Evolutionary conservation across 2,797 vertebrate genomes (phyloP), one percentile per base, ranked within the genome.

Genomic region (Melanotaenia parkinsoni): DNA sequence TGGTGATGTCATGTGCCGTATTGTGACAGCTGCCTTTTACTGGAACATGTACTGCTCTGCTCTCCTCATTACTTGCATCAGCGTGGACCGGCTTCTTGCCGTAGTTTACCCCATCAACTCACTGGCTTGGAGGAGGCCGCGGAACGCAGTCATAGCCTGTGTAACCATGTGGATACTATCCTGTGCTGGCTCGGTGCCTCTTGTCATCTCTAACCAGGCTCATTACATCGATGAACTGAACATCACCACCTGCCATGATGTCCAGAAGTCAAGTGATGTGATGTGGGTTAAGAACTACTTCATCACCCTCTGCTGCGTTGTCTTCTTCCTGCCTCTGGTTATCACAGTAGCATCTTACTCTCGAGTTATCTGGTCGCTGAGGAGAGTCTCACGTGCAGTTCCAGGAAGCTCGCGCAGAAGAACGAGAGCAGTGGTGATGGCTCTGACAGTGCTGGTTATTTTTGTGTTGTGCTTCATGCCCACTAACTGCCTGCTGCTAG

Each of bases 31-130:
- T 0, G 94, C 94, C 0, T 98, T 97, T 67, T 97, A 97, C 89
- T 95, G 95, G 84, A 97, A 98, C 91, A 98, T 98, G 97, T 96
- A 98, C 26, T 96, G 96, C 79, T 98, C 97, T 0, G 59, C 97
- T 60, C 91, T 98, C 83, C 94, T 99, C 63, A 96, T 97, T 74
- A 94, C 95, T 0, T 95, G 94, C 81, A 98, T 98, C 33, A 96
- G 96, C 45, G 86, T 96, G 0, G 97, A 98, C 86, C 95, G 96
- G 1, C 95, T 97, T 45, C 83, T 98, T 2, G 97, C 96, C 0
- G 95, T 98, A 2, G 95, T 95, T 51, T 96, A 96, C 59, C 97
- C 97, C 5, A 93, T 99, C 11, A 63, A 92, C 60, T 96, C 97
- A 7, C 90, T 98, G 56, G 75, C 90, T 0, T 98, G 97, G 96